Evolutionary conservation across 1,140 invertebrate genomes (phyloP), one percentile per base, ranked within the genome.

Genomic region (Drosophila saltans): DNA sequence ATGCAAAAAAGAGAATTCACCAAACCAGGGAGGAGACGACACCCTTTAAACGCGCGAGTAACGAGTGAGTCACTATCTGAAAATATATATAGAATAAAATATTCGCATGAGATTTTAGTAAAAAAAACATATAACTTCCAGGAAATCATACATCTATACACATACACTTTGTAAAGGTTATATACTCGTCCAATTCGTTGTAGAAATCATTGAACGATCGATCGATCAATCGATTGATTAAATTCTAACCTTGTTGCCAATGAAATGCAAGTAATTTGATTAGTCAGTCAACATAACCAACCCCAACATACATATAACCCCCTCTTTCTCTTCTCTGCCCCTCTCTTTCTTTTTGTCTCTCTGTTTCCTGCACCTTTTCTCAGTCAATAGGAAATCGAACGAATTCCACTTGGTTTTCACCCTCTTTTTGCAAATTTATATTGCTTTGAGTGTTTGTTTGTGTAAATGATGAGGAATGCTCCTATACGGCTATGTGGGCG

Each of bases 261-360:
- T 81, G 73, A 80, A 69, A 61, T 73, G 78, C 70, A 81, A 81
- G 70, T 81, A 81, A 81, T 81, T 80, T 73, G 67, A 81, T 81
- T 81, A 81, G 64, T 26, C 24, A 43, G 60, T 39, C 59, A 43
- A 28, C 41, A 69, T 39, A 60, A 56, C 24, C 55, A 45, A 39
- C 67, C 67, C 9, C 24, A 39, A 8, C n/a, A 36, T 24, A 1
- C 11, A 55, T 16, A 64, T 36, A 64, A 61, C 57, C 41, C 11
- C 36, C 6, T 24, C 66, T 26, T 26, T 1, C 8, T 2, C 9
- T 1, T 9, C 21, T 26, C 45, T 52, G 2, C 26, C 9, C 9
- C 45, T 26, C 21, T 26, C 24, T 26, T 21, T 24, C 39, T 36
- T 1, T 36, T 7, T 36, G 6, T 36, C 33, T 36, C 36, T 39